phyloP scores from a whole-genome alignment of 2,113 vertebrate genomes.

The Verasper variegatus region DNA sequence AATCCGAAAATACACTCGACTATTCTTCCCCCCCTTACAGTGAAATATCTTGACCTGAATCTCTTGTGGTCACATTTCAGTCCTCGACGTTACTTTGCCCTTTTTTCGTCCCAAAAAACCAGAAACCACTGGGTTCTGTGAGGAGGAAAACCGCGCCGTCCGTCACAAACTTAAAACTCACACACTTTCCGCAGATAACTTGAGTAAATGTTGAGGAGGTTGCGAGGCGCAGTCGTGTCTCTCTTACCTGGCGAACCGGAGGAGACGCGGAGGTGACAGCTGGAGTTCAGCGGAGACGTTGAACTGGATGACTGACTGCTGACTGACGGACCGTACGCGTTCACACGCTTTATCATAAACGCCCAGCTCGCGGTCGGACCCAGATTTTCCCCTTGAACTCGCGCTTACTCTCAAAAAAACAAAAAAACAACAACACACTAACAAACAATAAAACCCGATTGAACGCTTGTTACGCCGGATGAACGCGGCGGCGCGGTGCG shows the following conservation, averaged over 20 bases:
- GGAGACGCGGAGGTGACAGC: conserved; percentile 54
- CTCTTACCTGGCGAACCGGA: conserved; percentile 67
- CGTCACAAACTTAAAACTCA: conserved; percentile 53
- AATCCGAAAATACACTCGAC: not conserved
- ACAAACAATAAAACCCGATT: not conserved
- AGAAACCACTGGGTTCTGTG: conserved; percentile 29
- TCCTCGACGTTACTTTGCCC: conserved; percentile 20
- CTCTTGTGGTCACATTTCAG: conserved; percentile 15
- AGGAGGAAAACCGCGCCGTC: conserved; percentile 21
- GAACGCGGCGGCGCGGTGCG: conserved; percentile 6
- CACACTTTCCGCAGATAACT: conserved; percentile 34
- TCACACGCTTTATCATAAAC: conserved; percentile 69
- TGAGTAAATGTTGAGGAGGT: not conserved
- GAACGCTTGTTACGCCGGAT: conserved; percentile 5
- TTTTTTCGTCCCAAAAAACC: not conserved
- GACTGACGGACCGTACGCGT: conserved; percentile 64
- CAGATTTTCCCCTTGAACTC: conserved; percentile 34
- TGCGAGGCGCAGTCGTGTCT: not conserved
- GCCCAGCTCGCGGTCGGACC: conserved; percentile 50
- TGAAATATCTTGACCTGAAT: not conserved
- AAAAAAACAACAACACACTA: not conserved
- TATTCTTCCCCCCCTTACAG: not conserved
- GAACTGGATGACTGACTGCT: conserved; percentile 66
- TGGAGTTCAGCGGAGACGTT: conserved; percentile 65
- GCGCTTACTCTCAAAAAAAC: conserved; percentile 8